phyloP scores from a whole-genome alignment of 2,888 invertebrate genomes.

The Cartodere bifasciata region DNA sequence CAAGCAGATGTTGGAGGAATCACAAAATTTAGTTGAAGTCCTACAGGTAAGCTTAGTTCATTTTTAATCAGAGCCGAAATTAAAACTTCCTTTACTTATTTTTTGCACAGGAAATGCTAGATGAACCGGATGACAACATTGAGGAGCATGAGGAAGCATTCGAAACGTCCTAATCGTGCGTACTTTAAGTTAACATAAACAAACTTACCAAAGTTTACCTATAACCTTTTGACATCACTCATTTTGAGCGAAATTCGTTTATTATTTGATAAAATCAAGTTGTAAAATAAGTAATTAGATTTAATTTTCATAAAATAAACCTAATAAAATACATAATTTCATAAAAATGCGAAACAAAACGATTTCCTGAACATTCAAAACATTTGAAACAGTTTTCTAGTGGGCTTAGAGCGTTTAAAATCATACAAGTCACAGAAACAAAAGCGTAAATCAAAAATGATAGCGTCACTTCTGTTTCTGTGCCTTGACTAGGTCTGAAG shows the following conservation, averaged over 20 bases:
- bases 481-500: no score
- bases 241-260: constrained; percentile 1
- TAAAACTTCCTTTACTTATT: constrained; percentile 11
- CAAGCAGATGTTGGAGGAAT: constrained; percentile 63
- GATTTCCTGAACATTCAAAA: no score
- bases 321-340: no score
- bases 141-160: constrained; percentile 21
- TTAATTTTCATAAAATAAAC: no score
- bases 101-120: constrained; percentile 48
- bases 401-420: no score
- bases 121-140: constrained; percentile 38
- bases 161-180: constrained; percentile 6
- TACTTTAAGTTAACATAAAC: constrained; percentile 1
- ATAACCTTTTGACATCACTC: constrained; percentile 1
- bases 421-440: no score
- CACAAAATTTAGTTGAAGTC: constrained; percentile 60
- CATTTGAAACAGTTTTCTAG: no score
- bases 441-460: no score
- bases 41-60: constrained; percentile 45
- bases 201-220: not conserved
- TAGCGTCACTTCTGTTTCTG: no score
- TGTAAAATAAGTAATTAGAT: no score
- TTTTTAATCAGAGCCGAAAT: not conserved
- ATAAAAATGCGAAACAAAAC: no score
- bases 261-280: not conserved